Conservation (phyloP, 2,113 vertebrate species). For the Eublepharis macularius region DNA sequence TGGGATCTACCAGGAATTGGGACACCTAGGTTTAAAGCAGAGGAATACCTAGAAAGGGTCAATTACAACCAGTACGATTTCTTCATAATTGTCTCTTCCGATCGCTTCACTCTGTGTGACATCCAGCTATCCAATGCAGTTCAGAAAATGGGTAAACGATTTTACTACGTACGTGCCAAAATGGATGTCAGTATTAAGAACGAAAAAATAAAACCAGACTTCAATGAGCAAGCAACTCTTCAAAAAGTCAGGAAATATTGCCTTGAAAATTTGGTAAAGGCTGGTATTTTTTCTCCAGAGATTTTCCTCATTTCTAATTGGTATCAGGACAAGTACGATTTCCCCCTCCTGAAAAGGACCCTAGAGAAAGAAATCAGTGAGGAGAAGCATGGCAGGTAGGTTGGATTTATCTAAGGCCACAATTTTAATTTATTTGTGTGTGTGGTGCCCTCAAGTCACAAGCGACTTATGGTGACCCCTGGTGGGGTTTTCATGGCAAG, state of each 20-base stretch:
- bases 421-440: too few relatives aligned
- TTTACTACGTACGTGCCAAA: constrained; percentile 60
- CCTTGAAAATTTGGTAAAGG: constrained; percentile 14
- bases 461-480: too few relatives aligned
- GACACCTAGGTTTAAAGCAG: constrained; percentile 34
- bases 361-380: constrained; percentile 35
- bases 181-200: constrained; percentile 32
- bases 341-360: constrained; percentile 36
- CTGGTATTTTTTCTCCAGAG: constrained; percentile 5
- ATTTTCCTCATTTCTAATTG: constrained; percentile 59
- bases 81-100: constrained; percentile 51
- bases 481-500: too few relatives aligned
- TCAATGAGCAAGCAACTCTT: constrained; percentile 14
- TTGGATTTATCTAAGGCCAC: too few relatives aligned
- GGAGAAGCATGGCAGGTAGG: too few relatives aligned
- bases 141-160: constrained; percentile 36
- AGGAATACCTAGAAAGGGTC: constrained; percentile 39
- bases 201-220: neutral
- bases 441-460: too few relatives aligned
- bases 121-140: constrained; percentile 33
- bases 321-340: constrained; percentile 42
- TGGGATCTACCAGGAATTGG: constrained; percentile 60
- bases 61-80: constrained; percentile 49
- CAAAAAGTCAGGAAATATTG: constrained; percentile 38
- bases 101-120: constrained; percentile 50